phyloP scores from a whole-genome alignment of 2,797 vertebrate genomes.

The Tragelaphus eurycerus region DNA sequence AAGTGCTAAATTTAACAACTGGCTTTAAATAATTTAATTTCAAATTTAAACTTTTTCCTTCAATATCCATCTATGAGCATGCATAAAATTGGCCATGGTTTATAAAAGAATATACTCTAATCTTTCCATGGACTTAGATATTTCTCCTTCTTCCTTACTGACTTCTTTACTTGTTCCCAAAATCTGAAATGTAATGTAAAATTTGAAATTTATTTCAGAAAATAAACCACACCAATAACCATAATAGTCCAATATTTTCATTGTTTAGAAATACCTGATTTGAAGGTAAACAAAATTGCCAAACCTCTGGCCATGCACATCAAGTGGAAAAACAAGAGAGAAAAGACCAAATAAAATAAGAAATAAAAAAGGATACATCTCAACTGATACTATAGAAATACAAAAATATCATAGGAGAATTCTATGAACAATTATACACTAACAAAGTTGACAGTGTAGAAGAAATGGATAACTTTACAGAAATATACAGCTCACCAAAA shows the following conservation, averaged over 20 bases:
- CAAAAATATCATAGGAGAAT: neutral
- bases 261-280: neutral
- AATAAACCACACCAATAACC: neutral
- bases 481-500: neutral
- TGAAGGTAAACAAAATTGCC: neutral
- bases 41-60: neutral
- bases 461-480: neutral
- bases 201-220: neutral
- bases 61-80: neutral
- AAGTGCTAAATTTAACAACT: neutral
- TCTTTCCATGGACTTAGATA: neutral
- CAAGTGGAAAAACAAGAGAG: neutral
- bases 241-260: neutral
- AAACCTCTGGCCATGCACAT: neutral
- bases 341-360: neutral
- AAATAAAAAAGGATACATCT: neutral
- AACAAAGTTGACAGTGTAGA: neutral
- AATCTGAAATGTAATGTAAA: neutral
- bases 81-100: neutral
- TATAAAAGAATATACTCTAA: neutral
- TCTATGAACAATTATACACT: neutral
- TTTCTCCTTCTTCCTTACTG: neutral
- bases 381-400: neutral
- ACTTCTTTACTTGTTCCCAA: neutral
- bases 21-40: constrained; percentile 26